Conservation (phyloP, 2,888 invertebrate genomes). For the Ophion costatus region DNA sequence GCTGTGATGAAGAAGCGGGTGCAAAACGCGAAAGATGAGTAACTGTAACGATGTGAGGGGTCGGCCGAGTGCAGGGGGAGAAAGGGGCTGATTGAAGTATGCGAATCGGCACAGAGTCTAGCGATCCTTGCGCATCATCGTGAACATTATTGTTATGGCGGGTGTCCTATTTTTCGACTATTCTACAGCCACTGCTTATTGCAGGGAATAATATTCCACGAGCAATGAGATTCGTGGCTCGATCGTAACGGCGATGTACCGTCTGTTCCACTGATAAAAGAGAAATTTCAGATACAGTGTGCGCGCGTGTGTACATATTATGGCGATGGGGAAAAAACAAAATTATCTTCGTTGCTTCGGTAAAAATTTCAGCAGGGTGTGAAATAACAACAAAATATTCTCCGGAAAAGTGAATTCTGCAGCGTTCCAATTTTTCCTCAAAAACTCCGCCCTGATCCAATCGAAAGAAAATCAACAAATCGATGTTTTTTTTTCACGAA, state of each 20-base stretch:
- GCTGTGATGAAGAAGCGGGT: neutral
- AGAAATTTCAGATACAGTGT: too few relatives aligned
- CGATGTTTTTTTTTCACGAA: too few relatives aligned
- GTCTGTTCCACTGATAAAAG: neutral
- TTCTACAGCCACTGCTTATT: neutral
- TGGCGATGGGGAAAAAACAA: too few relatives aligned
- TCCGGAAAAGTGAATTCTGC: too few relatives aligned
- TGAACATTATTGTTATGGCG: neutral
- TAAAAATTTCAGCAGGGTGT: too few relatives aligned
- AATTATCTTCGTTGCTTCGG: too few relatives aligned
- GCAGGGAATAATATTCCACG: neutral
- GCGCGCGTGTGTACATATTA: neutral
- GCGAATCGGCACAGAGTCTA: neutral
- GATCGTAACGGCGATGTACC: neutral
- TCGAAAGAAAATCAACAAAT: too few relatives aligned
- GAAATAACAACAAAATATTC: too few relatives aligned
- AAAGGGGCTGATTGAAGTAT: neutral
- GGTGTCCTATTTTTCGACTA: neutral
- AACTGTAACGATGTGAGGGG: neutral
- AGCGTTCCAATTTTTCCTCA: too few relatives aligned
- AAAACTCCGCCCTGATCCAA: too few relatives aligned
- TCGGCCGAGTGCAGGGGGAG: neutral
- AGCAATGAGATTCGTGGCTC: neutral
- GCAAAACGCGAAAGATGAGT: neutral
- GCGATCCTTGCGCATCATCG: neutral